Evolutionary conservation across 2,888 invertebrate species (phyloP), one percentile per base, ranked within the genome.

Genomic region (Lymantria dispar): DNA sequence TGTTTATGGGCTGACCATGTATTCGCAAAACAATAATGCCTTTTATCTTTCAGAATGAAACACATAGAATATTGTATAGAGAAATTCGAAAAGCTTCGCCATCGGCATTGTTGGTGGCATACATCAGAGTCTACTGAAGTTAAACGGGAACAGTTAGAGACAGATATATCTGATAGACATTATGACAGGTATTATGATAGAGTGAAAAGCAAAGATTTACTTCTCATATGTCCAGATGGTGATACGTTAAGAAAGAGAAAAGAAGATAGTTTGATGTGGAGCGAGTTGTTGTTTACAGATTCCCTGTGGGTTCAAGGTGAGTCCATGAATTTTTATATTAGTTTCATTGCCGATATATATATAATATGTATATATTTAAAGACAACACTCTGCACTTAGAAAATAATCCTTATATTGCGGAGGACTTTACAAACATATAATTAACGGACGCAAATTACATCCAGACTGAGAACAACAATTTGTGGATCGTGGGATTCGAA

Each of bases 211-310:
- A 90, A 88, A 68, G 60, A 91, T 52, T 65, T 80, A 62, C 52
- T 91, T 50, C 60, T 87, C 9, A 54, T 92, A 15, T 89, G 91
- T 52, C 91, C 90, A 0, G 79, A 86, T 48, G 89, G 89, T 0
- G 87, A 89, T 50, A 66, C 78, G 0, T 59, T 92, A 60, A 75
- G 68, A 44, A 68, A 70, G 48, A 78, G 81, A 48, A 88, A 84
- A 61, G 72, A 75, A 8, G 90, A 91, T 50, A 80, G 85, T 43
- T 56, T 72, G 39, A 33, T 87, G 56, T 92, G 92, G 92, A 79
- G 66, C 3, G 87, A 84, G 11, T 50, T 92, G 38, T 52, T 92
- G 56, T 92, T 92, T 48, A 87, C 88, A 0, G 87, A 92, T 62
- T 76, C 84, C 0, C 57, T 85, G 42, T 89, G 89, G 87, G 61